A percentile compares a stretch with the other conserved stretches of the same genome.
Evolutionary conservation across 2,113 vertebrate genomes (phyloP).

Genomic region (Atherinomorus stipes): DNA sequence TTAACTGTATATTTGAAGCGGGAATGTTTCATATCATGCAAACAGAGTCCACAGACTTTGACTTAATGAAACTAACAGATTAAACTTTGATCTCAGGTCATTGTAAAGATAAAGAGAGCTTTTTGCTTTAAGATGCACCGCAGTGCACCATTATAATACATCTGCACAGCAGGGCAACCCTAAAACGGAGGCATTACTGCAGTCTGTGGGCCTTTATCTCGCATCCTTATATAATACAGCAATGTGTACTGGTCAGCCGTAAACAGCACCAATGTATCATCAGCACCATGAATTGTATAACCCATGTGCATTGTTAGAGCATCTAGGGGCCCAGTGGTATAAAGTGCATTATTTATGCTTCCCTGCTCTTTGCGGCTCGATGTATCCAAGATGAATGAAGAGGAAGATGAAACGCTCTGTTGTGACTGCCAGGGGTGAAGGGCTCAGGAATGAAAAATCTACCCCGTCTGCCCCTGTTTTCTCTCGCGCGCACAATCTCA

Average conservation of each 20-base stretch:
- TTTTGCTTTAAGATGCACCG: background rate
- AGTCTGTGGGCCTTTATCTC: conserved; percentile 37
- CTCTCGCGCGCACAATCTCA: too few species aligned
- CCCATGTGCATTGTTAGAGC: conserved; percentile 51
- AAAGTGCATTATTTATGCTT: conserved; percentile 79
- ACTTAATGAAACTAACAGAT: conserved; percentile 28
- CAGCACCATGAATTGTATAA: conserved; percentile 32
- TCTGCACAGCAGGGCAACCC: conserved; percentile 10
- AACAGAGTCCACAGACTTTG: background rate
- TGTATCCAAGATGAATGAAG: conserved; percentile 77
- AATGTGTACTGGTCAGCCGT: conserved; percentile 42
- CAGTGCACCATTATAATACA: background rate
- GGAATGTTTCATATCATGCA: conserved; percentile 9
- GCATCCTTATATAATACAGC: conserved; percentile 18
- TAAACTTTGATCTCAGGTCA: conserved; percentile 18
- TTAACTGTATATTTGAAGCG: conserved; percentile 13
- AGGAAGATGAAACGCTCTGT: conserved; percentile 77
- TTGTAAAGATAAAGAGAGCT: conserved; percentile 21
- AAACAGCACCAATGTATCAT: conserved; percentile 62
- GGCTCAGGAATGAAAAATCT: conserved; percentile 76
- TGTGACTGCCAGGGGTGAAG: conserved; percentile 77
- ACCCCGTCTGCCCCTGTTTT: conserved; percentile 50
- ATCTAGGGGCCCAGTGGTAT: conserved; percentile 30
- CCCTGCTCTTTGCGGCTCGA: conserved; percentile 61
- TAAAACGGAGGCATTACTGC: conserved; percentile 18